Evolutionary conservation across 1,140 invertebrate species (phyloP), one percentile per base, ranked within the genome.

Genomic region (Heliothis subflexa): DNA sequence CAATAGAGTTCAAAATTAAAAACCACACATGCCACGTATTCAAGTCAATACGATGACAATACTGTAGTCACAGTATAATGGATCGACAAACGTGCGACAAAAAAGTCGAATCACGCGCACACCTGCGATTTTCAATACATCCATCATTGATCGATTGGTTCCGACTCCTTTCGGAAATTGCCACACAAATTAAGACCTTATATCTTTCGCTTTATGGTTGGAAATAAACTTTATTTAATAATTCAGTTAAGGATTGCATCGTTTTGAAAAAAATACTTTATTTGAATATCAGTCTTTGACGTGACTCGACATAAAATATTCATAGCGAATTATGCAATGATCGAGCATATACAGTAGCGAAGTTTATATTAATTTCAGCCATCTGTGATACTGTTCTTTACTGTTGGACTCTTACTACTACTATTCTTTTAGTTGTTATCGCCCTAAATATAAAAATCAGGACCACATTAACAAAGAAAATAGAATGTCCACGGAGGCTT

Each of bases 41-140:
- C 74, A 77, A 77, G 66, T 68, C 49, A 73, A 59, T 55, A 55
- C 75, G 79, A 86, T 86, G 83, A 90, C 89, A 91, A 90, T 87
- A 88, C 83, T 75, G 16, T 73, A 57, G 68, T 85, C 81, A 88
- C 83, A 86, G 85, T 83, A 79, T 59, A 82, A 72, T 78, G 62
- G 66, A 78, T 75, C 64, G 78, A 79, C 79, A 83, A 83, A 73
- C 78, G 78, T 66, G 14, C 47, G 81, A 74, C 57, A 89, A 91
- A 91, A 93, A 88, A 89, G 85, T 85, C 82, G 82, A 88, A 85
- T 94, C 92, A 93, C 82, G 86, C 80, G 87, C 85, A 93, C 92
- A 94, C 92, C 91, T 93, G 91, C 91, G 86, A 91, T 90, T 89
- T 85, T 88, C 84, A 87, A 91, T 87, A 86, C 84, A 89, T 83